Evolutionary conservation across 2,888 invertebrate genomes (phyloP), one percentile per base, ranked within the genome.

Genomic region (Drosophila niveifrons): DNA sequence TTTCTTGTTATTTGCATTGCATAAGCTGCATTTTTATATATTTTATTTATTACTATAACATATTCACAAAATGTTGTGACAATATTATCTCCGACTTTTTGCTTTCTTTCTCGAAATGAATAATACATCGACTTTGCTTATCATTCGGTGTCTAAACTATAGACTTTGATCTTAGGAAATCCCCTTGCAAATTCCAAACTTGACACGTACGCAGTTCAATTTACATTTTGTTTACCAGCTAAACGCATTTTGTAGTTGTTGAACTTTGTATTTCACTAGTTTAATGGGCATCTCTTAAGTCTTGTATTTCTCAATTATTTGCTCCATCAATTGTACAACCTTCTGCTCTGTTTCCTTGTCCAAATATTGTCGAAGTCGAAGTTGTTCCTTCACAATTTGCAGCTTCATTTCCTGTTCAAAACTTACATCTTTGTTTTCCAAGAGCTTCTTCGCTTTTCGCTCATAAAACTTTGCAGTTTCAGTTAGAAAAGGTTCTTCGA

Each of bases 141-240:
- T 41, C 39, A 41, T 15, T 7, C 0, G 39, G 15, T 11, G n/a
- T n/a, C 11, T 36, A 36, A 48, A 48, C 47, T 48, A 29, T 29
- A 48, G 10, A 41, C 39, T 41, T 41, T 41, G 13, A 29, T 48
- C 29, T 13, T 6, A 29, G 47, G 47, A 48, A 48, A 48, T 15
- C 17, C 46, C 18, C 29, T 44, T 36, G 9, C 13, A 17, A 73
- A 48, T 57, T 29, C n/a, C 44, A 65, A 10, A 52, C 31, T 31
- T 28, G 47, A 53, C 66, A 70, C 47, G 52, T 65, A 48, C 46
- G 39, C 39, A 31, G 31, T 17, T 10, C 17, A 34, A 50, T 50
- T 34, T 50, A 50, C 15, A 31, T 50, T 31, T 34, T 51, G 11
- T 36, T 18, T 51, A 51, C 28, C 10, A n/a, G n/a, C n/a, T 48